Conservation (phyloP, 2,113 vertebrate species). For the Rhinolophus ferrumequinum region DNA sequence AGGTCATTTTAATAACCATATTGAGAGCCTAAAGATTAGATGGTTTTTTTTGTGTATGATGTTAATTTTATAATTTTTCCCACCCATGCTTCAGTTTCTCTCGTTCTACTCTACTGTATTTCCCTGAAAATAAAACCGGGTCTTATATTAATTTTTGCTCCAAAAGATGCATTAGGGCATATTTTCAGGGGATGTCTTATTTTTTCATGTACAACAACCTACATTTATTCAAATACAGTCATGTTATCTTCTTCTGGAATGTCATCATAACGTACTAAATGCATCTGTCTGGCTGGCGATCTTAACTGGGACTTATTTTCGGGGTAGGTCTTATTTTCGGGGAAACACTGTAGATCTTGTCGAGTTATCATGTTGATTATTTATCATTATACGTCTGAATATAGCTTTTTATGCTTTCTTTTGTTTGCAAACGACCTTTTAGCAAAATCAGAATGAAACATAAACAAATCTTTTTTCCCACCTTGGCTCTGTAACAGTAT, state of each 20-base stretch:
- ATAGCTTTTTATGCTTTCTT: not conserved
- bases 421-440: conserved; percentile 31
- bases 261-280: too few relatives aligned
- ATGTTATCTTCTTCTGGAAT: too few relatives aligned
- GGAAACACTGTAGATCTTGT: not conserved
- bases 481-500: not conserved
- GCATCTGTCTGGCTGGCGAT: too few relatives aligned
- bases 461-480: conserved; percentile 25
- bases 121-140: too few relatives aligned
- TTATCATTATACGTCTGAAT: conserved; percentile 61
- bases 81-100: not conserved
- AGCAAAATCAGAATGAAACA: not conserved
- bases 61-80: not conserved
- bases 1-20: not conserved
- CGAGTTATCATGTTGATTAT: not conserved
- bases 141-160: too few relatives aligned
- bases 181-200: too few relatives aligned
- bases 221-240: too few relatives aligned
- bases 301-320: too few relatives aligned
- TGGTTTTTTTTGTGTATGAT: not conserved
- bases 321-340: too few relatives aligned
- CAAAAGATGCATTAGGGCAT: too few relatives aligned
- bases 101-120: not conserved
- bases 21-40: not conserved
- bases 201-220: too few relatives aligned